Evolutionary conservation across 2,888 invertebrate species (phyloP).

Genomic region (Lasioglossum malachurum): DNA sequence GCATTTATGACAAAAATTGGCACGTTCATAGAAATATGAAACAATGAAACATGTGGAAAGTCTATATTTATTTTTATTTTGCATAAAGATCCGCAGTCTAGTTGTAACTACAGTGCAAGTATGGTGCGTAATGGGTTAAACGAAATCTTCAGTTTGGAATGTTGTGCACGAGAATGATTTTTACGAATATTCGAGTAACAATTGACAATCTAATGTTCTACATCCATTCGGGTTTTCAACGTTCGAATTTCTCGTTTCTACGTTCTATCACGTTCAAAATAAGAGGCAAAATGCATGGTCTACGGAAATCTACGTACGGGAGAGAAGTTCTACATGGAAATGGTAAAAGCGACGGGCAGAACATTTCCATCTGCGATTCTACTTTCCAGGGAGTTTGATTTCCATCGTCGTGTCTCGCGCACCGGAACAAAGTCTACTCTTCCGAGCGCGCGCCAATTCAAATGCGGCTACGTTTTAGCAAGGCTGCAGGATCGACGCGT

Average conservation of each 20-base stretch:
- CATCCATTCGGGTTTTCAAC: not conserved
- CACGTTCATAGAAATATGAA: no score
- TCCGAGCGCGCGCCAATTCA: not conserved
- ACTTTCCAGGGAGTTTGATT: conserved; percentile 8
- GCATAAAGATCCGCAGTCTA: no score
- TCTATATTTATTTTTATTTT: no score
- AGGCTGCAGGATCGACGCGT: conserved; percentile 25
- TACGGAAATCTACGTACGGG: not conserved
- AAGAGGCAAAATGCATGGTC: conserved; percentile 1
- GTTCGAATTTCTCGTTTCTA: not conserved
- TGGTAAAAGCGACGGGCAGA: conserved; percentile 12
- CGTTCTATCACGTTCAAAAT: not conserved
- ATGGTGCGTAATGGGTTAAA: not conserved
- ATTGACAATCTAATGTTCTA: not conserved
- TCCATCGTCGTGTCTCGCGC: not conserved
- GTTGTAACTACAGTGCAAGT: not conserved
- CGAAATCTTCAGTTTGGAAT: not conserved
- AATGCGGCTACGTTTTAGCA: conserved; percentile 19
- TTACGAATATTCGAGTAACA: not conserved
- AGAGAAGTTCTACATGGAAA: conserved; percentile 13
- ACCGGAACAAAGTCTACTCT: conserved; percentile 26
- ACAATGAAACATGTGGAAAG: no score
- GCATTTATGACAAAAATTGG: no score
- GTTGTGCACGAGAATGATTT: not conserved
- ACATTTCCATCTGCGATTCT: not conserved